Evolutionary conservation across 2,888 invertebrate species (phyloP), one percentile per base, ranked within the genome.

Genomic region (Drosophila austrosaltans): DNA sequence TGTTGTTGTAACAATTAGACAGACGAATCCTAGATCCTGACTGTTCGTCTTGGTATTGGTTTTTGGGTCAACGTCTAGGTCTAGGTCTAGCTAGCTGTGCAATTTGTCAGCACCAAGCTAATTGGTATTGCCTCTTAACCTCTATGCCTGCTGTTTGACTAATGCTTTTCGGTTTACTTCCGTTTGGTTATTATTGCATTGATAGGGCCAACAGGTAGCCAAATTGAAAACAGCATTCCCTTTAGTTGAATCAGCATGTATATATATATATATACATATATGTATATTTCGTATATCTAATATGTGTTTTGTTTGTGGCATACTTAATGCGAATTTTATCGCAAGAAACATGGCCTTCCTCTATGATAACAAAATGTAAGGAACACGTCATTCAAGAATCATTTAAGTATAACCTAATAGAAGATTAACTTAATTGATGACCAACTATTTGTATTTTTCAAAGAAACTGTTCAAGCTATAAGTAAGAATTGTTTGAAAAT

Each of bases 21-120:
- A 12, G n/a, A 58, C 2, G 30, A 36, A 56, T 66, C 72, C 72
- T 73, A 72, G 73, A 54, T 62, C 74, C 58, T 61, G 68, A 58
- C 60, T 48, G 22, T 22, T 48, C 10, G 25, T 42, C 22, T 40
- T 58, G 58, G 40, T 40, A 10, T 4, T 8, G 22, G 39, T 36
- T 39, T 36, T 39, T 36, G 39, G n/a, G 22, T 28, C 30, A 6
- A 22, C 20, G 32, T 56, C 30, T 61, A 48, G 53, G 42, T 62
- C 56, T 64, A 32, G 53, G 42, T 53, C 39, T 62, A 77, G 78
- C 87, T 89, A 82, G 86, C 88, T 89, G 86, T 81, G 86, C 89
- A 89, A 86, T 86, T 86, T 89, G 86, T 86, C 86, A 89, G 89
- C 89, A 85, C 79, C 73, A 73, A 86, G 84, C 86, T 89, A 86